Evolutionary conservation across 2,113 vertebrate genomes (phyloP), one percentile per base, ranked within the genome.

Genomic region (Polyodon spathula): DNA sequence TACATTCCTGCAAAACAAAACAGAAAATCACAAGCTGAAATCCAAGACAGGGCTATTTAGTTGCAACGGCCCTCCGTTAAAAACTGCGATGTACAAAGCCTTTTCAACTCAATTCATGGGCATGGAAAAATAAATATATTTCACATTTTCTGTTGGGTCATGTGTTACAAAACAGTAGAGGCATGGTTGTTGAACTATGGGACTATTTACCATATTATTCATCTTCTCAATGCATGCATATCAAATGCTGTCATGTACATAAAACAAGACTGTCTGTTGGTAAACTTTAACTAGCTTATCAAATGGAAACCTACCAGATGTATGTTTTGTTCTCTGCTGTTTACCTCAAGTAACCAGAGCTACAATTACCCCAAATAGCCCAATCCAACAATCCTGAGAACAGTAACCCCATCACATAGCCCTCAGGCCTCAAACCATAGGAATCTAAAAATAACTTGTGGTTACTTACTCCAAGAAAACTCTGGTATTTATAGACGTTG

Each of bases 1-100:
- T 78, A 79, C 89, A 92, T 93, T 92, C 89, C 90, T 85, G 76
- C 79, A 61, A 63, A 62, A 71, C 67, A 40, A n/a, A n/a, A n/a
- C 39, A 58, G 66, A 78, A 79, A 83, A 80, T 81, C 79, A 76
- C 76, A 84, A 27, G 27, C 27, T 27, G 82, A 86, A 84, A 80
- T 80, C 76, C 79, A 65, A 72, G 76, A 84, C 74, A 65, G 79
- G 82, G 81, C 87, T 83, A 82, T 86, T 84, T 80, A 81, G 81
- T 69, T 40, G 42, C 57, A 54, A 69, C 8, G 46, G 42, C 61
- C 63, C 60, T 37, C 17, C 58, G 44, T 60, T 27, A 56, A 53
- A 63, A 70, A 67, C 54, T 51, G 68, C 65, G 65, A n/a, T n/a
- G n/a, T n/a, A n/a, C 27, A 27, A 27, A 27, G 27, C 27, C 27